Evolutionary conservation across 2,113 vertebrate species (phyloP).

Genomic region (Sinocyclocheilus maitianheensis): DNA sequence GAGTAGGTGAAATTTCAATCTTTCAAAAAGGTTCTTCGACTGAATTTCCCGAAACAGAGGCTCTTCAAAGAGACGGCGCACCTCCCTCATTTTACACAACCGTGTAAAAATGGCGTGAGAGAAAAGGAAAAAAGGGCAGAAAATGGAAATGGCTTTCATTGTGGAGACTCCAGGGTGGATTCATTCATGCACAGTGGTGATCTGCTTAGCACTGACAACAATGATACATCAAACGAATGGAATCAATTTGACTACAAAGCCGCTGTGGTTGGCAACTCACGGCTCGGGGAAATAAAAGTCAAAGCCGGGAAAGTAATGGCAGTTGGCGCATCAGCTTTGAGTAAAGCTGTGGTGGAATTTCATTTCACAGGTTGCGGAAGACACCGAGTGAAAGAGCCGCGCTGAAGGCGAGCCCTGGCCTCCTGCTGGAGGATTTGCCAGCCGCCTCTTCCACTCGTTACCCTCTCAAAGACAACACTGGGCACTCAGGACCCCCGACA

Average conservation of each 20-base stretch:
- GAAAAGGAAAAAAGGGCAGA: conserved; percentile 22
- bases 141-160: conserved; percentile 35
- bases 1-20: conserved; percentile 43
- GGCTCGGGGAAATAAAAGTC: conserved; percentile 49
- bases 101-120: conserved; percentile 34
- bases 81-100: conserved; percentile 25
- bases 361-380: conserved; percentile 43
- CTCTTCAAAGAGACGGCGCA: conserved; percentile 2
- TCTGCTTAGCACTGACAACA: conserved; percentile 73
- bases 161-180: conserved; percentile 60
- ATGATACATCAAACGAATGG: conserved; percentile 71
- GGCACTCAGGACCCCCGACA: conserved; percentile 26
- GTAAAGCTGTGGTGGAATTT: conserved; percentile 52
- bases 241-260: conserved; percentile 64
- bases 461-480: conserved; percentile 9
- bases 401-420: background rate
- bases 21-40: conserved; percentile 37
- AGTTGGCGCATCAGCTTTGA: background rate
- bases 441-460: conserved; percentile 10
- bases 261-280: conserved; percentile 35
- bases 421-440: conserved; percentile 29
- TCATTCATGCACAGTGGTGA: conserved; percentile 65
- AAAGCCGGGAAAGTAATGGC: conserved; percentile 34
- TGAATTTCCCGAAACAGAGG: conserved; percentile 4
- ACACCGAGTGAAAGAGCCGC: background rate